A percentile compares a stretch with the other conserved stretches of the same genome.
These are phyloP conservation scores for Orthosia cruda DNA, from an alignment of 2,888 invertebrate species.

Conservation along the genomic window DNA sequence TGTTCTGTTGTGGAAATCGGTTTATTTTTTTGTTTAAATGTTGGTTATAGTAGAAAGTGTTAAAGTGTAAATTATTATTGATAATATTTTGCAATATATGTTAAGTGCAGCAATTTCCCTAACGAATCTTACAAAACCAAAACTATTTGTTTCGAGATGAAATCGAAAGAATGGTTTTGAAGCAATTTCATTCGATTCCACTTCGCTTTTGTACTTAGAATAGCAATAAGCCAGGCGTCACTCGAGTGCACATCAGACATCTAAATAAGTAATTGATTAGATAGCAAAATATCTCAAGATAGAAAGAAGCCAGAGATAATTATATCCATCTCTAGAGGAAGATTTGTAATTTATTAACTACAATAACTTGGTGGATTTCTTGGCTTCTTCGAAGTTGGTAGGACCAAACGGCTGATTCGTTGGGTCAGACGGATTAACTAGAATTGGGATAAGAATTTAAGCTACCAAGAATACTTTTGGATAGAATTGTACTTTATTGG, in stretches of 20 bases:
- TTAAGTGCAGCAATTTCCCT: no score
- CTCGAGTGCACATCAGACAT: conserved; percentile 4
- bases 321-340: conserved; percentile 12
- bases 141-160: no score
- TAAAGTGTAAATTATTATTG: no score
- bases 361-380: background rate
- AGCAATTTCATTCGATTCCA: background rate
- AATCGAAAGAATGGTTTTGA: no score
- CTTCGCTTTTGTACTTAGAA: background rate
- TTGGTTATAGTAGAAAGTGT: no score
- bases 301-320: conserved; percentile 6
- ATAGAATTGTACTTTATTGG: background rate
- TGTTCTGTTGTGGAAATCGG: no score
- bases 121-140: no score
- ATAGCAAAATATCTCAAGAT: conserved; percentile 25
- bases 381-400: background rate
- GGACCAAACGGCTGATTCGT: background rate
- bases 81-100: no score
- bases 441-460: background rate
- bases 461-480: background rate
- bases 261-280: conserved; percentile 39
- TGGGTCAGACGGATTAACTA: background rate
- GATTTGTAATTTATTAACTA: background rate
- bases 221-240: background rate
- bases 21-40: no score